A percentile compares a stretch with the other conserved stretches of the same genome.
These are phyloP conservation scores for Narcine bancroftii DNA, from an alignment of 2,113 vertebrate genomes.

Conservation along the genomic window DNA sequence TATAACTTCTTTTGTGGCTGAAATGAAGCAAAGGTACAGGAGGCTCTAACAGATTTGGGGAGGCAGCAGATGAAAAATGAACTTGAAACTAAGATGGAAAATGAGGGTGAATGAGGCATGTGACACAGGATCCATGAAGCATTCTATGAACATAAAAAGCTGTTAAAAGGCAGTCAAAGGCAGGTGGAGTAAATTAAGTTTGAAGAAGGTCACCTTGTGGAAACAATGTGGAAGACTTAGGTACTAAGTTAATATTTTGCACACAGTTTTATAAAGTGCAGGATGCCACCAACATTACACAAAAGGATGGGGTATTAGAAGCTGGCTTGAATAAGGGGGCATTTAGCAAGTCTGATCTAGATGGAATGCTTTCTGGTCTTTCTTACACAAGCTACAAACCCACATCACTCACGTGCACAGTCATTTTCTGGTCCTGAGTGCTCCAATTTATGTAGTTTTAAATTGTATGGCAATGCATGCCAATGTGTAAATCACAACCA, in stretches of 20 bases:
- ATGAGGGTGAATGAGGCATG: neutral
- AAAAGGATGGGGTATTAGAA: neutral
- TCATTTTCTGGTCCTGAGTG: too few species aligned
- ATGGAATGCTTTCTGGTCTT: too few species aligned
- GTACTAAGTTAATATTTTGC: neutral
- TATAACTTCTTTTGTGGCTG: neutral
- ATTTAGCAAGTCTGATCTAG: neutral
- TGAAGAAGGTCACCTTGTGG: neutral
- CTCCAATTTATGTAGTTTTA: too few species aligned
- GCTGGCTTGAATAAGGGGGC: neutral
- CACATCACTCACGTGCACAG: too few species aligned
- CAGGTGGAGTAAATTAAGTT: neutral
- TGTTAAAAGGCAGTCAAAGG: neutral
- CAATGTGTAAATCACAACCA: too few species aligned
- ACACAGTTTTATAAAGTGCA: neutral
- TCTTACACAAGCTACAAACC: too few species aligned
- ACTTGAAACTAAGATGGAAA: neutral
- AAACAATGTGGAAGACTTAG: neutral
- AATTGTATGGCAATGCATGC: too few species aligned
- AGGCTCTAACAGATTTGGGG: neutral
- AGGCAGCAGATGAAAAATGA: neutral
- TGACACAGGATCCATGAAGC: neutral
- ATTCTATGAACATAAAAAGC: neutral
- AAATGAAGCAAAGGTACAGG: neutral
- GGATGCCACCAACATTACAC: neutral